Evolutionary conservation across 2,113 vertebrate genomes (phyloP), one percentile per base, ranked within the genome.

Genomic region (Loxodonta africana): DNA sequence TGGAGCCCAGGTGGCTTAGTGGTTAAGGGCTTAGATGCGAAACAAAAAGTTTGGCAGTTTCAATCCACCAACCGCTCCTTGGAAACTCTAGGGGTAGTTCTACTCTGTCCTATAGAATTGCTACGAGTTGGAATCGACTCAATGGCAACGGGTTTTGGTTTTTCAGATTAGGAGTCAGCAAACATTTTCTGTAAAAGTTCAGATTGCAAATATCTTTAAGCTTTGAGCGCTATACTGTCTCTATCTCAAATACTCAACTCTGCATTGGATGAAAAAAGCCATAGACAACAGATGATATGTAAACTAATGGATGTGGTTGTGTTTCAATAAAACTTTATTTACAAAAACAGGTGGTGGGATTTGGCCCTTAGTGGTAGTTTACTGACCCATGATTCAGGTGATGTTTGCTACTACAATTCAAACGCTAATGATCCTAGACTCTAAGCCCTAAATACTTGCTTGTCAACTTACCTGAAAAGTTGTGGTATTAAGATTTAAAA

Each of bases 321-420:
- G 3, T 53, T 90, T 76, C 44, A 46, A 26, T 65, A 76, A 94
- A 94, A 94, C 3, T 77, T 93, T 77, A 83, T 81, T 97, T 94
- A 46, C 48, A 92, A 74, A 94, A 91, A 74, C 37, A 89, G 17
- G 57, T 20, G 37, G 67, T 48, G 8, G 18, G 51, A 63, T 90
- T 37, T 87, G 33, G 57, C 57, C n/a, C 41, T 37, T n/a, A 95
- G 8, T 8, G 44, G 28, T 8, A 11, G 6, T 62, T n/a, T 78
- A 21, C 46, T 41, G 69, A 63, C 41, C 12, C 71, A 11, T 77
- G 21, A 46, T 30, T 44, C 46, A 57, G 30, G 30, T 53, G 37
- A 30, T 62, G 17, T 92, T 67, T 53, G n/a, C 4, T 77, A 44
- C 60, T 62, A 7, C 8, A 60, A 48, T 37, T 30, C 60, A 78